Percentiles rank a stretch among this genome's conserved stretches.
phyloP scores from a whole-genome alignment of 2,797 vertebrate species.

The Columba guinea region DNA sequence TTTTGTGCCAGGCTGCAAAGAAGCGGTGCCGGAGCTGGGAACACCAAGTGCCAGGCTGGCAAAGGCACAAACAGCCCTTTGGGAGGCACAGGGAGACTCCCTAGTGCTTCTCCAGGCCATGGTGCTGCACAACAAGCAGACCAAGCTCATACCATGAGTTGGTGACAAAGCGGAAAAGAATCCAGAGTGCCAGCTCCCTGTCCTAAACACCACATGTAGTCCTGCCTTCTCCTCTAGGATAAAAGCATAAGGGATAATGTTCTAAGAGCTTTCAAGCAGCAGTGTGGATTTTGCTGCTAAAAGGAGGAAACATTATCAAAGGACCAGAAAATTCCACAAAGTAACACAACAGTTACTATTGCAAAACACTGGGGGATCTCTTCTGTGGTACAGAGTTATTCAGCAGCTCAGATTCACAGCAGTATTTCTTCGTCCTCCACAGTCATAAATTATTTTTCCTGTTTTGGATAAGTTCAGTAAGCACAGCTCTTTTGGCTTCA shows the following conservation, averaged over 20 bases:
- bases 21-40: neutral
- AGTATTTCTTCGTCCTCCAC: constrained; percentile 11
- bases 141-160: neutral
- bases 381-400: constrained; percentile 24
- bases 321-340: constrained; percentile 64
- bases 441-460: constrained; percentile 41
- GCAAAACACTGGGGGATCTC: constrained; percentile 62
- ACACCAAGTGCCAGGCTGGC: neutral
- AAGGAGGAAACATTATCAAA: constrained; percentile 54
- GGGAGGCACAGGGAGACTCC: neutral
- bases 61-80: neutral
- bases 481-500: constrained; percentile 1
- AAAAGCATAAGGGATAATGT: constrained; percentile 29
- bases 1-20: neutral
- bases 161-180: constrained; percentile 64
- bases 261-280: constrained; percentile 45
- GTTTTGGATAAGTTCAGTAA: constrained; percentile 33
- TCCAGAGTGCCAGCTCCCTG: constrained; percentile 56
- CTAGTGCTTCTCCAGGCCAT: neutral
- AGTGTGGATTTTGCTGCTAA: constrained; percentile 46
- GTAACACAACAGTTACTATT: constrained; percentile 49
- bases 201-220: constrained; percentile 56
- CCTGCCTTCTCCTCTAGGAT: constrained; percentile 48
- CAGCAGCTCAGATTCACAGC: constrained; percentile 18
- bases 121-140: neutral